Base-by-base conservation (phyloP, 1,140 invertebrate species). In the Microplitis mediator region DNA sequence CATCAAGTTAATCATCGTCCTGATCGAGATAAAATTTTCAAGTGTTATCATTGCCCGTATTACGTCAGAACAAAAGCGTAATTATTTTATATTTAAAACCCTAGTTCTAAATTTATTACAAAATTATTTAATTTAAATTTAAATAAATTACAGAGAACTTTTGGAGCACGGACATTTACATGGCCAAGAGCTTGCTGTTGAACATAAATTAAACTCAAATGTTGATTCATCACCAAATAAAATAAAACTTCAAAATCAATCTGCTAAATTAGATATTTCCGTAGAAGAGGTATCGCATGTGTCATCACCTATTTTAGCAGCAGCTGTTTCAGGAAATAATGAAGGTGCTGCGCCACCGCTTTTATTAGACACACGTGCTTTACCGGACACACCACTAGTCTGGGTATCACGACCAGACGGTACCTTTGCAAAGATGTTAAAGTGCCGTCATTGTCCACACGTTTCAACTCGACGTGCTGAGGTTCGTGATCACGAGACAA, bases 401-500 rank as follows among this genome's bases (percentile, higher is more conserved):
- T 94, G 93, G 92, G 92, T 94, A 0, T 91, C 91, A 0, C 89
- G 85, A 13, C 82, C 89, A 4, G 89, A 90, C 73, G 92, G 92
- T 16, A 90, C 91, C 9, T 92, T 95, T 71, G 90, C 91, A 8
- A 95, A 95, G 85, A 94, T 97, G 91, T 93, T 93, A 77, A 95
- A 95, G 80, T 97, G 95, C 80, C 89, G 93, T 36, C 93, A 91
- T 79, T 96, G 95, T 83, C 95, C 95, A 0, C 94, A 95, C 82
- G 92, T 95, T 1, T 95, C 95, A 80, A 86, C 91, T 6, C 86
- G 92, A 39, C 92, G 93, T 85, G 91, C 92, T 39, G 95, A 95
- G 81, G 93, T 96, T 36, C 90, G 91, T n/a, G 93, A 95, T 74
- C 95, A 97, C 84, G 94, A 96, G 82, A 92, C 92, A 82, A 94